These are phyloP conservation scores for Pseudochaenichthys georgianus DNA, from an alignment of 2,797 vertebrate genomes.

Conservation along the genomic window DNA sequence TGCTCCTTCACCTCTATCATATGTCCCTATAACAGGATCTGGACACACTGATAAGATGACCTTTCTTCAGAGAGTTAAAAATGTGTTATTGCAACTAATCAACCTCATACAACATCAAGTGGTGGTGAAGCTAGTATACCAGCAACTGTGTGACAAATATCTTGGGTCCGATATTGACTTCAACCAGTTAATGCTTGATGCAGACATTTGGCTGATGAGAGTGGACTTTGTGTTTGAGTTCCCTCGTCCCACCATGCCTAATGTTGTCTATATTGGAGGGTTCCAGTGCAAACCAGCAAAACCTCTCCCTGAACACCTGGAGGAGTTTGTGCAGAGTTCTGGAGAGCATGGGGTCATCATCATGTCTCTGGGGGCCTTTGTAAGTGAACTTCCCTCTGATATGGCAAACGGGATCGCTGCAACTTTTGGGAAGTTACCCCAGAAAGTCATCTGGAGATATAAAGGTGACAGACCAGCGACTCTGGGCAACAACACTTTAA, in stretches of 20 bases:
- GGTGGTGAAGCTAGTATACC: conserved; percentile 18
- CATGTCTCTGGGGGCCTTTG: conserved; percentile 80
- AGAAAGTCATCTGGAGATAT: conserved; percentile 82
- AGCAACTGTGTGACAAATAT: conserved; percentile 60
- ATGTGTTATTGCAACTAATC: neutral
- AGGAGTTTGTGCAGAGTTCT: conserved; percentile 79
- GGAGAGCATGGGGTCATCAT: conserved; percentile 84
- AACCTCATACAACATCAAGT: neutral
- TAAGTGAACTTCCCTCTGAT: conserved; percentile 65
- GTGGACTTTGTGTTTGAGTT: conserved; percentile 84
- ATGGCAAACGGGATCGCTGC: conserved; percentile 71
- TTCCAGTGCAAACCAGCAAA: conserved; percentile 82
- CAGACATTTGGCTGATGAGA: conserved; percentile 82
- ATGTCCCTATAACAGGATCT: conserved; percentile 58
- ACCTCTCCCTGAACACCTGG: conserved; percentile 75
- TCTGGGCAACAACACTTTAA: conserved; percentile 80
- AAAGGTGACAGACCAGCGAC: conserved; percentile 63
- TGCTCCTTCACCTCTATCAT: conserved; percentile 68
- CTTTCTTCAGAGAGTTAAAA: conserved; percentile 65
- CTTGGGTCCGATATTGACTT: conserved; percentile 64
- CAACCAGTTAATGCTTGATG: conserved; percentile 47
- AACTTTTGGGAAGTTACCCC: conserved; percentile 76
- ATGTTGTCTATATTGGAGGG: conserved; percentile 81
- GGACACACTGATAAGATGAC: conserved; percentile 57
- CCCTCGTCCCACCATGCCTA: conserved; percentile 85